Evolutionary conservation across 2,113 vertebrate genomes (phyloP), one percentile per base, ranked within the genome.

Genomic region (Larimichthys polyactis): DNA sequence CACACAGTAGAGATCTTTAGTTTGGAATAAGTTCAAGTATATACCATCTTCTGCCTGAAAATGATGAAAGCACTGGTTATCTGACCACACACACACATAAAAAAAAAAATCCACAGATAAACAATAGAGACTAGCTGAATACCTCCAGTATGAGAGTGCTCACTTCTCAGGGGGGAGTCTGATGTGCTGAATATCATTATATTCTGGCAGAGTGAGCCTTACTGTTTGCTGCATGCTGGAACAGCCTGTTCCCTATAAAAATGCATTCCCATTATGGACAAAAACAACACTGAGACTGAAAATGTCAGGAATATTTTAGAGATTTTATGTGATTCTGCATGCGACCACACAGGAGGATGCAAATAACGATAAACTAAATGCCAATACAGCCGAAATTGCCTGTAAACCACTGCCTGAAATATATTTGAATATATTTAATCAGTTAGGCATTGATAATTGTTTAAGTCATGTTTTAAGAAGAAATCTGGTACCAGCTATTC

Each of bases 261-360:
- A 86, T 76, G 40, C 57, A 71, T 79, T 82, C 73, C 54, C 54
- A 88, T 91, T 85, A n/a, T 58, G 19, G 71, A 78, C 73, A 78
- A 75, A 83, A 90, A 90, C 77, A 91, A 85, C 67, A 62, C 15
- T 60, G 22, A 70, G 86, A 92, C 86, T 86, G 71, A 88, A 92
- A 88, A 84, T 89, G 91, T 90, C 90, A 78, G 55, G 63, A 64
- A 63, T 88, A 82, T 82, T 89, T 92, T 67, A 55, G 65, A 54
- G 71, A 75, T 87, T 91, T 81, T 40, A 72, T 82, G 65, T 85
- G 74, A 90, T 84, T 90, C 22, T 29, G 52, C 78, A 36, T 60
- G 75, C 9, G 17, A 54, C 36, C 0, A 49, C 46, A 36, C 32
- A 79, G 58, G 10, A 63, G 69, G 44, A 62, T 29, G 71, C 72